These are phyloP conservation scores for Leptestheria dahalacensis DNA, from an alignment of 1,140 invertebrate genomes.

Conservation along the genomic window DNA sequence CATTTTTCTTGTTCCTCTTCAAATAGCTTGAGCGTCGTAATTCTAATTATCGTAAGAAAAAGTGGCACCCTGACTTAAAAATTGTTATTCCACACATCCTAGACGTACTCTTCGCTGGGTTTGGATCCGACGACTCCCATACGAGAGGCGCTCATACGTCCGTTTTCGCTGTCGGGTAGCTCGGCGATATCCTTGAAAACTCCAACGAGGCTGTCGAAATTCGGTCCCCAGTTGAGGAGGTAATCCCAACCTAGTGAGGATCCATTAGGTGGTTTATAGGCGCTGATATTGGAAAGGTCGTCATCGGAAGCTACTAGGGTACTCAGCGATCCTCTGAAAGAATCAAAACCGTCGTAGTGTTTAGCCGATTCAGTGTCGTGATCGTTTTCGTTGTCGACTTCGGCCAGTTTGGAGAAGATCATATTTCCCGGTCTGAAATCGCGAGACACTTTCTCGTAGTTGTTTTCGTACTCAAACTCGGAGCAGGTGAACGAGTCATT, in stretches of 20 bases:
- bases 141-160: constrained; percentile 24
- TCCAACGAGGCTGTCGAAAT: constrained; percentile 83
- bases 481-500: constrained; percentile 97
- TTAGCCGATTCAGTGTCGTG: constrained; percentile 29
- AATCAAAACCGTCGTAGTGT: constrained; percentile 77
- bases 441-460: constrained; percentile 45
- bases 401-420: constrained; percentile 52
- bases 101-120: constrained; percentile 13
- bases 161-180: constrained; percentile 62
- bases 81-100: no score
- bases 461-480: constrained; percentile 91
- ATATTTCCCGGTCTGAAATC: constrained; percentile 34
- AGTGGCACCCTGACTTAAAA: no score
- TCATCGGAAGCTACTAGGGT: constrained; percentile 84
- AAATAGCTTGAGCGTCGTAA: neutral
- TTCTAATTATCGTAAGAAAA: no score
- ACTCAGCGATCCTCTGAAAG: constrained; percentile 79
- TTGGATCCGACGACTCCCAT: constrained; percentile 8
- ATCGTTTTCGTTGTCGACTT: constrained; percentile 35
- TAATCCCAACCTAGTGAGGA: constrained; percentile 82
- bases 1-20: neutral
- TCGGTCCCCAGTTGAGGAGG: constrained; percentile 86
- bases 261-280: constrained; percentile 59
- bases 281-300: constrained; percentile 46
- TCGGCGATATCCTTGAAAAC: constrained; percentile 94